A percentile compares a stretch with the other conserved stretches of the same genome.
phyloP scores from a whole-genome alignment of 2,113 vertebrate species.

The Gallinago paraguaiae region DNA sequence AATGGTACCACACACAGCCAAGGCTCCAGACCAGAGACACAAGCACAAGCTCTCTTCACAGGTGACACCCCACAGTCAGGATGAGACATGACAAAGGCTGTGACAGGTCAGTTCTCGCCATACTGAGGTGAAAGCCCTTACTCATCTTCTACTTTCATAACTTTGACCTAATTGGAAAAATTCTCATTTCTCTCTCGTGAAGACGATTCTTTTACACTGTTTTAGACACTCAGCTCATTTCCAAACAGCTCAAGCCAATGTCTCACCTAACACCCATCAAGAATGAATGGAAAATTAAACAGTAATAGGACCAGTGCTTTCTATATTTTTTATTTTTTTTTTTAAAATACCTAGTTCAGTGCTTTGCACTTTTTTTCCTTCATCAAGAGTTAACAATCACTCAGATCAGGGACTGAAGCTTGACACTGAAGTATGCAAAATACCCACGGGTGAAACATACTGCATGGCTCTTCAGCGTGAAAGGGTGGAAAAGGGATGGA shows the following conservation, averaged over 20 bases:
- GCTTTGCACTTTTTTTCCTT: background rate
- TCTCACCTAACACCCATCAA: background rate
- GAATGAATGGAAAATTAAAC: fast-evolving
- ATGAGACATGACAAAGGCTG: background rate
- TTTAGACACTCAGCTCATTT: background rate
- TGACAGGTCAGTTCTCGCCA: background rate
- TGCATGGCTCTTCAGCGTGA: background rate
- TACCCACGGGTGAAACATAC: background rate
- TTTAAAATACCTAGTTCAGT: background rate
- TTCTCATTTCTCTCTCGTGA: background rate
- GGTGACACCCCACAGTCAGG: background rate
- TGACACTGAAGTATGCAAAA: background rate
- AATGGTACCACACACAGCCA: background rate
- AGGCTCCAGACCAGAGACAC: background rate
- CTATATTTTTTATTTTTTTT: background rate
- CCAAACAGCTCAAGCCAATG: background rate
- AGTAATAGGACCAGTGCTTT: background rate
- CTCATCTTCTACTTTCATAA: background rate
- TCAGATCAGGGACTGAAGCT: background rate
- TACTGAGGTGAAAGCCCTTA: background rate
- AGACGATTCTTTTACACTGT: background rate
- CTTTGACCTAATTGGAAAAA: background rate
- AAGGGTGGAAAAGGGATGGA: background rate
- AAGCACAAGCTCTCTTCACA: background rate
- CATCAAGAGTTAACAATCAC: background rate